Evolutionary conservation across 2,797 vertebrate genomes (phyloP).

Genomic region (Meda fulgida): DNA sequence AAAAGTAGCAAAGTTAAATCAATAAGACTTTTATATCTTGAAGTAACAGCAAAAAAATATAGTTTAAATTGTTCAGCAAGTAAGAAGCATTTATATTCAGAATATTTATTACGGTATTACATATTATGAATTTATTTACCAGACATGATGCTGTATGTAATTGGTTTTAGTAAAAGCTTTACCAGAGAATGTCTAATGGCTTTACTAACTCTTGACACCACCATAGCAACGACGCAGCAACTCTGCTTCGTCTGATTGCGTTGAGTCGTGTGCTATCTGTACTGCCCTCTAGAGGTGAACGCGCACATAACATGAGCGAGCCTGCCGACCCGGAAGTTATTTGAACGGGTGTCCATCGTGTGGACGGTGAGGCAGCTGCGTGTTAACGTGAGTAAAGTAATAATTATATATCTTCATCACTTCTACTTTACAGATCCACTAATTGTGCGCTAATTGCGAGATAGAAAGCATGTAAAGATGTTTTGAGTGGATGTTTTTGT

Average conservation of each 20-base stretch:
- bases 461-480: not conserved
- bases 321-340: constrained; percentile 47
- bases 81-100: not conserved
- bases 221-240: constrained; percentile 46
- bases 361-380: not conserved
- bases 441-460: not conserved
- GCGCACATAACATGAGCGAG: not conserved
- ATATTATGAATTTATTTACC: constrained; percentile 40
- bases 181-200: no score
- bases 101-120: not conserved
- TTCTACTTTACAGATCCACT: not conserved
- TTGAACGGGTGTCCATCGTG: not conserved
- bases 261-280: not conserved
- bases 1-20: not conserved
- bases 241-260: not conserved
- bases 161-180: not conserved
- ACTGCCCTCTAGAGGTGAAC: constrained; percentile 28
- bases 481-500: not conserved
- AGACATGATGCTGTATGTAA: constrained; percentile 26
- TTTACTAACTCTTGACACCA: not conserved
- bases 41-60: not conserved
- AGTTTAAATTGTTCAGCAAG: not conserved
- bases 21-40: not conserved
- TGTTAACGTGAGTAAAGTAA: not conserved
- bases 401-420: not conserved